Evolutionary conservation across 2,888 invertebrate species (phyloP), one percentile per base, ranked within the genome.

Genomic region (Cremastinae sp.): DNA sequence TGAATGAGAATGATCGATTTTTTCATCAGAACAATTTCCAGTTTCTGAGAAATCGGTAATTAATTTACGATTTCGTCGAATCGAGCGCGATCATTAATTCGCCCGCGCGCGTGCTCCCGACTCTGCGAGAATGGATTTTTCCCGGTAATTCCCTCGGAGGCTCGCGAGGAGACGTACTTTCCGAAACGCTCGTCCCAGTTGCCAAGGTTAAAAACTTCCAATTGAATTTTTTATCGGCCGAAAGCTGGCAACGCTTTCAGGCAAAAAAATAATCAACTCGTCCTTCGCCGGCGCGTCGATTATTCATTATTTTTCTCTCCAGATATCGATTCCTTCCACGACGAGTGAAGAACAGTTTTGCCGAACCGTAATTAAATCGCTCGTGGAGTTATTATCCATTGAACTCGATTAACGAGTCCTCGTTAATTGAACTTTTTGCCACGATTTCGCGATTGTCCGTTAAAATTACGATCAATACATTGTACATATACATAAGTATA

Each of bases 31-130:
- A 45, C 22, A 47, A 59, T 53, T 65, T 58, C 58, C 47, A 51
- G 18, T 64, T 47, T 59, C 59, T 70, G 43, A 59, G 70, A 65
- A 65, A 70, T 53, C 64, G 59, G 20, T 47, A 7, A 20, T 62
- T 74, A 65, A 70, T 75, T 59, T 54, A 65, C 65, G 70, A 61
- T 70, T 75, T 75, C 70, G 58, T 7, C 12, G 75, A 54, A 75
- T 38, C 65, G 75, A 28, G 28, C 2, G 28, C 28, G 28, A 28
- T 28, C 5, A 70, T 75, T 58, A 58, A 74, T 62, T 45, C 14
- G 20, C 22, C 20, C 20, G 7, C 1, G 8, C 8, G 38, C 4
- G 20, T 10, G 16, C 56, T 34, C 22, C 0, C 22, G 43, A 10
- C 14, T 18, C 5, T 5, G 28, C 28, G 28, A 3, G 28, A 28